These are phyloP conservation scores for Semotilus atromaculatus DNA, from an alignment of 2,797 vertebrate species.

Conservation along the genomic window DNA sequence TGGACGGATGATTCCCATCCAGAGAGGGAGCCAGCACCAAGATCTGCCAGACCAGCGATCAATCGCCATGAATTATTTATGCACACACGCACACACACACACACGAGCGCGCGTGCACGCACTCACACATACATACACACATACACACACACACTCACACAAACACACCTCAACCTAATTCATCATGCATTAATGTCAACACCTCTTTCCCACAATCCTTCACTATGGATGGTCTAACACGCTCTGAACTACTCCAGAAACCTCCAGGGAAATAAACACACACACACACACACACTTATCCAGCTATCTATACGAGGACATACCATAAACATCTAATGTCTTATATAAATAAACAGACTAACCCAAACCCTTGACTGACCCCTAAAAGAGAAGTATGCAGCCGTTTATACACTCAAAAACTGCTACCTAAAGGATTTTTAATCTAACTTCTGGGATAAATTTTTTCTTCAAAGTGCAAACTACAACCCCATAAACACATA, in stretches of 20 bases:
- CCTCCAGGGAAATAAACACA: conserved; percentile 6
- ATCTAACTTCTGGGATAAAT: background rate
- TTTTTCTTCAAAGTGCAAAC: background rate
- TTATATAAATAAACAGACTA: background rate
- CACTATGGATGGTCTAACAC: conserved; percentile 18
- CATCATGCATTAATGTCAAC: conserved; percentile 33
- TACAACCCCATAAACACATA: background rate
- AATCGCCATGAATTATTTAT: conserved; percentile 72
- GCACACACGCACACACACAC: conserved; percentile 31
- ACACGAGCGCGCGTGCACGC: background rate
- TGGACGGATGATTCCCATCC: background rate
- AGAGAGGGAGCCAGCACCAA: conserved; percentile 39
- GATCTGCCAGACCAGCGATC: conserved; percentile 60
- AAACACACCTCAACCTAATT: conserved; percentile 31
- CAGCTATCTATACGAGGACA: background rate
- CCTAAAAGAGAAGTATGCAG: background rate
- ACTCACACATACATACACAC: conserved; percentile 33
- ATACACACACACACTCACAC: conserved; percentile 33
- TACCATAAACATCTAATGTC: background rate
- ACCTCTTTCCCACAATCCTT: conserved; percentile 22
- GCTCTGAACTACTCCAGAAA: background rate
- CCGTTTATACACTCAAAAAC: background rate
- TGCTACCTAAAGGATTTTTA: background rate
- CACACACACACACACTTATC: conserved; percentile 5
- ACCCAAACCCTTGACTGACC: background rate